Conservation (phyloP, 2,888 invertebrate genomes). For the Embidobia sp. region DNA sequence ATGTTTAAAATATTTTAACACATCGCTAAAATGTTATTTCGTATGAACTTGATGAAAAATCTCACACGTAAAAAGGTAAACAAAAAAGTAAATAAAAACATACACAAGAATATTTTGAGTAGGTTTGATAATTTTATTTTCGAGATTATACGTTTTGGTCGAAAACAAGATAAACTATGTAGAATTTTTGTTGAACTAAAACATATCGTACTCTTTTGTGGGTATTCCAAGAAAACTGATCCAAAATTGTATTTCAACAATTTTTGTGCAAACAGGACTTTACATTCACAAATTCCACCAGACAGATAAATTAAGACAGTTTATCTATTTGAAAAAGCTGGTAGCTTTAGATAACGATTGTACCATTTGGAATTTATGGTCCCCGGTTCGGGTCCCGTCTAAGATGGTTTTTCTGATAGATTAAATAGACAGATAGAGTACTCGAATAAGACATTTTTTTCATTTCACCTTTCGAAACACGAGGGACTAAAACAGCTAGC, state of each 20-base stretch:
- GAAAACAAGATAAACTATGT: too few species aligned
- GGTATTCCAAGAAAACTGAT: not conserved
- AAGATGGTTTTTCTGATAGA: constrained; percentile 33
- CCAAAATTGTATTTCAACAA: not conserved
- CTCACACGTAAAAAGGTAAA: too few species aligned
- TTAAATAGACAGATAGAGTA: constrained; percentile 29
- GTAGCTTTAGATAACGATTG: constrained; percentile 42
- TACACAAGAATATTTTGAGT: too few species aligned
- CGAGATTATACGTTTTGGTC: too few species aligned
- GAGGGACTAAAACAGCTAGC: not conserved
- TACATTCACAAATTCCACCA: constrained; percentile 4
- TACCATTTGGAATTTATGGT: constrained; percentile 30
- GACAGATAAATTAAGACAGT: constrained; percentile 34
- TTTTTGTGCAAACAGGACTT: constrained; percentile 16
- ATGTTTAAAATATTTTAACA: too few species aligned
- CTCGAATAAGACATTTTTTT: constrained; percentile 28
- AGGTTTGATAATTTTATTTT: too few species aligned
- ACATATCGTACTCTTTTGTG: too few species aligned
- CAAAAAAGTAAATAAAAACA: too few species aligned
- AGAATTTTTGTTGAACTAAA: too few species aligned
- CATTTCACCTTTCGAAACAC: constrained; percentile 21
- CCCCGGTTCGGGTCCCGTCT: constrained; percentile 9
- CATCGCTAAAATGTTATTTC: too few species aligned
- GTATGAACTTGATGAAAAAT: too few species aligned
- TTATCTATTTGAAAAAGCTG: constrained; percentile 38